Evolutionary conservation across 2,888 invertebrate species (phyloP), one percentile per base, ranked within the genome.

Genomic region (Drosophila picticornis): DNA sequence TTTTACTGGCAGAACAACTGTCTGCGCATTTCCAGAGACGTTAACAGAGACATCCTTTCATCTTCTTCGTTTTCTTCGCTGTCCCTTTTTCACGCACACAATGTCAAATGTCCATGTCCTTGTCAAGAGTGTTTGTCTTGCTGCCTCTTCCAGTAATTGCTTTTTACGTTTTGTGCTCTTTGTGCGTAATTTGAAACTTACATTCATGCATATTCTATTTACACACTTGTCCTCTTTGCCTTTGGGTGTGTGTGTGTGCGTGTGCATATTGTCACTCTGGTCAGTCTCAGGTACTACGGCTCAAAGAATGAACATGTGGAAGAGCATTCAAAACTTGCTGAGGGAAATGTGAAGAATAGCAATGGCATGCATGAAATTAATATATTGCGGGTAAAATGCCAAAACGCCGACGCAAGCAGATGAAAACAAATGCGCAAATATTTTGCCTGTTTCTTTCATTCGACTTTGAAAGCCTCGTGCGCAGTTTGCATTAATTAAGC

Each of bases 341-440:
- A 22, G 48, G 59, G 61, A 52, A 56, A 77, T 77, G 53, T 31
- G 22, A 25, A 59, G 72, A 65, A 75, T 53, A 50, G 55, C 55
- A 64, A 71, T 75, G 72, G 63, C 68, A 81, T 81, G 79, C 82
- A 81, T 70, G 29, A 70, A 66, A 76, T 77, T 72, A 71, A 79
- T 63, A 73, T 58, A 58, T 77, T 64, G 32, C 77, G 77, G 83
- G 25, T 25, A 46, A 82, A 85, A 90, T 80, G 75, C 90, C 84
- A 69, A 88, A 84, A 79, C 76, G 83, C 75, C 85, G 77, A 85
- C 83, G 88, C 88, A 69, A 80, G 72, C 78, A 79, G 64, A 69
- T 65, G 59, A 72, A 65, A 64, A 70, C 50, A 82, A 67, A 60
- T 64, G 61, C 55, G 50, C 70, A 75, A 65, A 56, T 36, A 43